Percentiles rank a stretch among this genome's conserved stretches.
Evolutionary conservation across 2,113 vertebrate genomes (phyloP).

Genomic region (Dryoscopus gambensis): DNA sequence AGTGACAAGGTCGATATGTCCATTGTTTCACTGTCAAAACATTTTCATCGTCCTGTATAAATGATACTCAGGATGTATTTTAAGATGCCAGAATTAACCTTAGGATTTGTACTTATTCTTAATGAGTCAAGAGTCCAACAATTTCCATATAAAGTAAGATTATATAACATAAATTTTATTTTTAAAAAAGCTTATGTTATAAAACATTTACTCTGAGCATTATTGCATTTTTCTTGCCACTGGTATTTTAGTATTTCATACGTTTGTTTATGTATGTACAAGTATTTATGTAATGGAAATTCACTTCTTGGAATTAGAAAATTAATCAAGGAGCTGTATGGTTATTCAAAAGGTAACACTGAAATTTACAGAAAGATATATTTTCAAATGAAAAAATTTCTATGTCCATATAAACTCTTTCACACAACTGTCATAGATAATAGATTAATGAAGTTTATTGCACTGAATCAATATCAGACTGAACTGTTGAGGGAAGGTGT

Average conservation of each 20-base stretch:
- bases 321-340: not conserved
- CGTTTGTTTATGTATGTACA: not conserved
- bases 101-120: not conserved
- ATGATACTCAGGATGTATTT: not conserved
- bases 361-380: not conserved
- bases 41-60: not conserved
- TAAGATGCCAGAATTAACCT: not conserved
- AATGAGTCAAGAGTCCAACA: not conserved
- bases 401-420: not conserved
- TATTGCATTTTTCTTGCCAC: not conserved
- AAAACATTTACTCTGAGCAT: not conserved
- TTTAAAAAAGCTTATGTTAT: not conserved
- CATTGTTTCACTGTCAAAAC: not conserved
- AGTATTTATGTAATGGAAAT: not conserved
- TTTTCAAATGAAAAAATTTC: not conserved
- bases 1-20: not conserved
- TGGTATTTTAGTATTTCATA: not conserved
- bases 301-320: not conserved
- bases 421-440: not conserved
- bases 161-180: not conserved
- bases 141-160: not conserved
- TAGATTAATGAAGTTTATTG: not conserved
- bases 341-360: not conserved
- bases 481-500: not conserved
- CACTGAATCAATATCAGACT: not conserved